Base-by-base conservation (phyloP, 1,140 invertebrate species). In the Zaprionus inermis region DNA sequence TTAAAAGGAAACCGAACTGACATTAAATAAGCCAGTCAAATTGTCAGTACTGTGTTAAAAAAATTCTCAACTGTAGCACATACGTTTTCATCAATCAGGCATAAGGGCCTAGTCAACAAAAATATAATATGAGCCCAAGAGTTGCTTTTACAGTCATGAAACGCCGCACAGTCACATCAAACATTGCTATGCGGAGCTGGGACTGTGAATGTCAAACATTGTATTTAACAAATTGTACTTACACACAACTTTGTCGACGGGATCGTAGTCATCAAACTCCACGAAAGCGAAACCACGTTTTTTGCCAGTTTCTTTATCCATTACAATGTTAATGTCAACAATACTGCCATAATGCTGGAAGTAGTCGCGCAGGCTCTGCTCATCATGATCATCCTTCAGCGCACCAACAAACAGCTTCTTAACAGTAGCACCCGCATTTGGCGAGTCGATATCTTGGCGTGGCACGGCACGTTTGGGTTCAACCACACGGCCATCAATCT, bases 381-480 rank as follows among this genome's bases (percentile, higher is more conserved):
- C 97, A 91, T 97, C 96, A 78, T 97, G 95, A 54, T 98, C 97
- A 84, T 98, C 97, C 78, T 97, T 97, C 2, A 99, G 93, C 5
- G 97, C 97, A 59, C 97, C 97, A 72, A 99, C 96, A 91, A 98
- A 99, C 11, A 99, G 93, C 93, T 99, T 99, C 81, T 98, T 98
- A 0, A 99, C 98, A 0, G 98, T 98, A 2, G 97, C 96, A 44
- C 98, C 98, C 16, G 97, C 95, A 93, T 99, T 98, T 0, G 97
- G 97, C 72, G 96, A 95, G 61, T 96, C 97, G 83, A 97, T 97
- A 90, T 98, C 97, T 94, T 98, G 95, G 88, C 98, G 95, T 3
- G 99, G 98, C 16, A 99, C 98, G 11, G 98, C 99, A 80, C 99
- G 93, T 92, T 99, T 99, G 0, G 98, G 97, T 93, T 99, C 98